Conservation (phyloP, 1,140 invertebrate species). For the Ctenoplectra terminalis region DNA sequence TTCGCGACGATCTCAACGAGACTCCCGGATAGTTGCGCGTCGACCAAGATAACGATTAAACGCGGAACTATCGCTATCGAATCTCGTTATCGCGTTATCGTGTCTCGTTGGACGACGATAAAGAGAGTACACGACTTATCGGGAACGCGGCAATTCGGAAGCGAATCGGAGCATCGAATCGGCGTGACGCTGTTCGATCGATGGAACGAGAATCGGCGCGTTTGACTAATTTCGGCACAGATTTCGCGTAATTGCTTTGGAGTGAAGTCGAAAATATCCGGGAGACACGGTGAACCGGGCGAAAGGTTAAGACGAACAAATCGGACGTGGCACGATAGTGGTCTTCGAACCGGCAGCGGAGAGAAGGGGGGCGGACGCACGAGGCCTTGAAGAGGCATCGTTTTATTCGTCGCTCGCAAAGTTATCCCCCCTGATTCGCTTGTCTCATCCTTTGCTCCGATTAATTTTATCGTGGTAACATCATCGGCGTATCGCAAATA, state of each 20-base stretch:
- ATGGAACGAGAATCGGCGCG: too few relatives aligned
- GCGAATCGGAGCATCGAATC: background rate
- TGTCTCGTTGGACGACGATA: background rate
- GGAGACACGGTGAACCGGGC: slow-evolving; percentile 26
- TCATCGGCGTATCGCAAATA: slow-evolving; percentile 49
- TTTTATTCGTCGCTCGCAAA: slow-evolving; percentile 38
- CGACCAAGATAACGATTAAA: background rate
- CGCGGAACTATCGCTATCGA: background rate
- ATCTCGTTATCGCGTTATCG: background rate
- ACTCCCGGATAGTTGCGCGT: too few relatives aligned
- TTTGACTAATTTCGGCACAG: too few relatives aligned
- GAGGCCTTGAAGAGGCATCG: slow-evolving; percentile 62
- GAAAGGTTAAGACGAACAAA: slow-evolving; percentile 49
- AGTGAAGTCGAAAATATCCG: slow-evolving; percentile 47
- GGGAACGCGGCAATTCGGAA: background rate
- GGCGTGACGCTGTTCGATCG: background rate
- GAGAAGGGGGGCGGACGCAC: background rate
- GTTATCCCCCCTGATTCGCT: background rate
- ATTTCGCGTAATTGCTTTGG: background rate
- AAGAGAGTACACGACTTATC: background rate
- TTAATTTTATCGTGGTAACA: slow-evolving; percentile 64
- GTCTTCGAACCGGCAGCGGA: slow-evolving; percentile 33
- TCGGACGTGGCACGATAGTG: slow-evolving; percentile 35
- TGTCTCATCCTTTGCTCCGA: slow-evolving; percentile 44
- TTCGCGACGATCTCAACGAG: too few relatives aligned